phyloP scores from a whole-genome alignment of 2,113 vertebrate genomes.

The Dryoscopus gambensis region DNA sequence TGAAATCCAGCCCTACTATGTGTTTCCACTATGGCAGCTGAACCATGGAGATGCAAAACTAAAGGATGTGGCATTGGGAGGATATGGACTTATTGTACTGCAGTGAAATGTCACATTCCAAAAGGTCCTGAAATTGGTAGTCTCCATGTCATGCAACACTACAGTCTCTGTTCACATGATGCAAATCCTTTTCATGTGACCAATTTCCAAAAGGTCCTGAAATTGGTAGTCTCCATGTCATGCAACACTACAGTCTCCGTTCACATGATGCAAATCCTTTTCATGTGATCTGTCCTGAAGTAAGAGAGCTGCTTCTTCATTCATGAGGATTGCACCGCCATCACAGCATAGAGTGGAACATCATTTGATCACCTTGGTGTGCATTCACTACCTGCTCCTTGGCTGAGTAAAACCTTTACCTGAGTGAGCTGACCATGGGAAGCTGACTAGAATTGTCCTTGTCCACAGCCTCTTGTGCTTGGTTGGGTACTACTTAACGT shows the following conservation, averaged over 20 bases:
- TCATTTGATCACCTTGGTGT: constrained; percentile 52
- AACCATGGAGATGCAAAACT: constrained; percentile 31
- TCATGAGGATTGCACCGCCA: constrained; percentile 46
- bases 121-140: constrained; percentile 60
- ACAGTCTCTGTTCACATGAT: constrained; percentile 62
- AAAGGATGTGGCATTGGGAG: background rate
- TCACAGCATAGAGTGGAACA: constrained; percentile 16
- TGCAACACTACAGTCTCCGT: constrained; percentile 31
- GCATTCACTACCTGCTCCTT: constrained; percentile 46
- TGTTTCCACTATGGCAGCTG: constrained; percentile 13
- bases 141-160: constrained; percentile 47
- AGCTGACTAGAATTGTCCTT: background rate
- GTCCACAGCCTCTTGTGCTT: background rate
- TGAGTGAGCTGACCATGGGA: constrained; percentile 13
- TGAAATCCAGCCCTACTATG: constrained; percentile 14
- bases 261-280: constrained; percentile 65
- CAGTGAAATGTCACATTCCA: constrained; percentile 76
- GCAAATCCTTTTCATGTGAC: too few relatives aligned
- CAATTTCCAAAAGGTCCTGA: constrained; percentile 67
- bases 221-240: constrained; percentile 52
- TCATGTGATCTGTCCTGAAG: constrained; percentile 66
- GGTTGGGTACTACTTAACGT: constrained; percentile 1
- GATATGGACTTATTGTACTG: constrained; percentile 49
- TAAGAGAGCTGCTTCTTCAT: constrained; percentile 66
- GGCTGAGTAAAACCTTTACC: constrained; percentile 31